Base-by-base conservation (phyloP, 2,113 vertebrate genomes). In the Odocoileus hemionus region DNA sequence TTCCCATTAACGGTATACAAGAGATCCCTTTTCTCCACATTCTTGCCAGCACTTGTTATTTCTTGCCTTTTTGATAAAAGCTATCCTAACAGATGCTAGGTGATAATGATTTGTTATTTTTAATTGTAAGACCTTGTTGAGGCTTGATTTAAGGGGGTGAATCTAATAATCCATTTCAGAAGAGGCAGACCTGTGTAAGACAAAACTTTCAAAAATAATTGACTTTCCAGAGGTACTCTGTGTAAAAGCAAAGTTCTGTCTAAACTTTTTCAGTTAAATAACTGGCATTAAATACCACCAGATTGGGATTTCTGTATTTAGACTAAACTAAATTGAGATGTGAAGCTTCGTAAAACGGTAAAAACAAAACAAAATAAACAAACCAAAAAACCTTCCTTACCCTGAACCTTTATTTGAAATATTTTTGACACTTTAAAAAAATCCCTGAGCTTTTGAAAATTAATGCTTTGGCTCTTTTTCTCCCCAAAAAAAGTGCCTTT, bases 311-410 rank as follows among this genome's bases (percentile, higher is more conserved):
- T 96, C 67, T 79, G 70, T 84, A 36, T 93, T 95, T 95, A 89
- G 36, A 80, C 30, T 43, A 84, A 96, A 84, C 86, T 93, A 80
- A 96, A 89, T 33, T 88, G 89, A 96, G 86, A 93, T 82, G 28
- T 88, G 52, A 96, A 25, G 43, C 55, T 89, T 93, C 28, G 45
- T 58, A 70, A 95, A 95, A 98, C 5, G 67, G 19, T n/a, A 79
- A 97, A 96, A 98, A 57, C 60, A 76, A 95, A 89, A 82, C 23
- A 89, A 94, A 91, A 61, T n/a, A 94, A 95, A 84, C 8, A 83
- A 85, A 67, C 14, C 86, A 61, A 80, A 70, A 94, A 86, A 52
- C 9, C 10, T 94, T 97, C 7, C 19, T 57, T 52, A 25, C 58
- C 64, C n/a, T 21, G 0, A 90, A 70, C 89, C 23, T 86, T 89